Evolutionary conservation across 2,113 vertebrate species (phyloP), one percentile per base, ranked within the genome.

Genomic region (Himantopus leucocephalus): DNA sequence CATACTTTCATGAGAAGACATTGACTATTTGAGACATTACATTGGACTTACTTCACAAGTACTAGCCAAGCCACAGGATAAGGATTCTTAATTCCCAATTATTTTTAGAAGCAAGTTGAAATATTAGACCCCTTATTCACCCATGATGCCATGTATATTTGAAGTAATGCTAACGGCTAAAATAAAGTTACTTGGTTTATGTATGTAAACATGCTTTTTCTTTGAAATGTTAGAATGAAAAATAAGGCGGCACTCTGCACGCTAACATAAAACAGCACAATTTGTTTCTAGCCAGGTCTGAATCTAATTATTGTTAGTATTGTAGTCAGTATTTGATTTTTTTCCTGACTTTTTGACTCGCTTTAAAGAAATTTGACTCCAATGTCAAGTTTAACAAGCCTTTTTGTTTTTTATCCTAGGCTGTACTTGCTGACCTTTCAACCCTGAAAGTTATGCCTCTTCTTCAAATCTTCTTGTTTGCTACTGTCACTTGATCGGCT

Each of bases 371-470:
- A 94, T 86, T 32, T 22, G 62, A 85, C 85, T 96, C 68, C 90
- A 80, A 77, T 96, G 77, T 90, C 70, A 80, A 76, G 53, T 91
- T 83, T 97, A 96, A 97, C 87, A 77, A 85, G 86, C 47, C 12
- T 94, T 91, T 97, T 81, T 90, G 34, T 10, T 96, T 92, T 94
- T 94, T 91, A 32, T 98, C 97, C 63, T 98, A 99, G 99, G 99
- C 99, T 77, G 99, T 99, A 95, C 99, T 99, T 92, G 99, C 99
- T 85, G 99, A 99, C 95, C 99, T 99, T 95, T 99, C 99, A 30
- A 99, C 99, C 59, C 98, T 99, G 95, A 99, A 99, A 98, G 99
- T 99, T 94, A 99, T 99, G 98, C 99, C 99, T 72, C 99, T 99
- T 97, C 99, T 99, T 97, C 99, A 99, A 91, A 99, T 99, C 98